A percentile compares a stretch with the other conserved stretches of the same genome.
These are phyloP conservation scores for Emys orbicularis DNA, from an alignment of 2,797 vertebrate species.

Conservation along the genomic window DNA sequence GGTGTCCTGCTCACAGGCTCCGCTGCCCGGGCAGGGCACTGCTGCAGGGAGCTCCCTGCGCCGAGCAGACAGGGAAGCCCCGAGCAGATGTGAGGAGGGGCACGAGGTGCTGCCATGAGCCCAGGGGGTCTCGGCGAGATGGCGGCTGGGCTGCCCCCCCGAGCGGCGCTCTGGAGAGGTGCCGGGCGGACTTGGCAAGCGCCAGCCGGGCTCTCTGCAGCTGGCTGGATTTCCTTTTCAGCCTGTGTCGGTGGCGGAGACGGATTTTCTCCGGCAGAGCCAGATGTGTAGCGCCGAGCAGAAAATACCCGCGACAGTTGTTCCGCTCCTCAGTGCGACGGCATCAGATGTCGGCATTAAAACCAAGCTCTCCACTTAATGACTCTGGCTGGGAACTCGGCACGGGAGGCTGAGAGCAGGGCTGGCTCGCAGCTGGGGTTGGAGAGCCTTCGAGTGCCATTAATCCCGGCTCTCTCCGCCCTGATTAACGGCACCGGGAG, in stretches of 20 bases:
- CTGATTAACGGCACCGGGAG: conserved; percentile 61
- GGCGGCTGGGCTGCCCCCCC: neutral
- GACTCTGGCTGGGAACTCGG: conserved; percentile 69
- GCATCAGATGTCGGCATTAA: conserved; percentile 73
- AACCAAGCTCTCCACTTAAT: conserved; percentile 73
- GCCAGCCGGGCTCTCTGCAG: neutral
- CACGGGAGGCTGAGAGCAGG: conserved; percentile 55
- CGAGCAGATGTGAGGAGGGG: too few species aligned
- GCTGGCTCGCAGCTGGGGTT: conserved; percentile 72
- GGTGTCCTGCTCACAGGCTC: too few species aligned
- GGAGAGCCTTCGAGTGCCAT: conserved; percentile 60
- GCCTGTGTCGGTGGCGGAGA: neutral
- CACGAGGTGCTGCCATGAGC: too few species aligned
- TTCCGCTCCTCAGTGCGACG: conserved; percentile 63
- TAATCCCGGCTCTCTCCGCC: neutral
- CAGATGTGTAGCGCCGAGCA: conserved; percentile 71
- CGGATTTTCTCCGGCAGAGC: conserved; percentile 65
- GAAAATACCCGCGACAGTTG: conserved; percentile 71
- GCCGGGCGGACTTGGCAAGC: too few species aligned
- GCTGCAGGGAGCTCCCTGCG: too few species aligned
- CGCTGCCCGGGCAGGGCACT: too few species aligned
- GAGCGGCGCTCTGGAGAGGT: neutral
- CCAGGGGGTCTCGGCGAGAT: neutral
- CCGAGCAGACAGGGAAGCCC: too few species aligned
- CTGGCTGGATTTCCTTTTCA: neutral